Evolutionary conservation across 2,888 invertebrate genomes (phyloP).

Genomic region (Spodoptera exigua): DNA sequence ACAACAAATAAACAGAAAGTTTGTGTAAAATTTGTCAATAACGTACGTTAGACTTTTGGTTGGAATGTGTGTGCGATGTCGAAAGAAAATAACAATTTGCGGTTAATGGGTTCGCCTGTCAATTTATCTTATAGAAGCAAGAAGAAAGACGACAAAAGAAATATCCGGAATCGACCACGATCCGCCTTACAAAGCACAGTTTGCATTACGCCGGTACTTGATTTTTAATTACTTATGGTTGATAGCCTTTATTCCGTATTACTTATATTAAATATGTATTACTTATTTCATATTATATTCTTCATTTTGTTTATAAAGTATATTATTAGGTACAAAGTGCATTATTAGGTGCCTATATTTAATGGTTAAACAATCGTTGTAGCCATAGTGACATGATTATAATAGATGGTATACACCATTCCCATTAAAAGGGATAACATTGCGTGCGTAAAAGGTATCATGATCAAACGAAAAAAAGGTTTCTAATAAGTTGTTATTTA

Average conservation of each 20-base stretch:
- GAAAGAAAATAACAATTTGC: conserved; percentile 82
- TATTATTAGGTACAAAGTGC: not conserved
- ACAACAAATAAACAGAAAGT: conserved; percentile 64
- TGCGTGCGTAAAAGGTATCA: too few relatives aligned
- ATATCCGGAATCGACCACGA: conserved; percentile 78
- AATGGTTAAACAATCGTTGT: conserved; percentile 25
- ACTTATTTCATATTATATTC: too few relatives aligned
- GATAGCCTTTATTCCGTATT: too few relatives aligned
- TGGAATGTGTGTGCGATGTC: conserved; percentile 81
- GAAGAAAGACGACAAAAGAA: conserved; percentile 82
- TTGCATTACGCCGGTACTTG: conserved; percentile 76
- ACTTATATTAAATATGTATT: too few relatives aligned
- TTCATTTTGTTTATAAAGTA: not conserved
- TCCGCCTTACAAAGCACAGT: conserved; percentile 81
- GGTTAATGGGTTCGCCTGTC: conserved; percentile 84
- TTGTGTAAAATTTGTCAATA: not conserved
- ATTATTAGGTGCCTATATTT: conserved; percentile 7
- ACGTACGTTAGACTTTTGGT: conserved; percentile 28
- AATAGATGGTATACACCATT: too few relatives aligned
- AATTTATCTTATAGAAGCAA: conserved; percentile 82
- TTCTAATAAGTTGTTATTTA: too few relatives aligned
- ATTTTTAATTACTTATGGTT: not conserved
- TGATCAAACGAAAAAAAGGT: too few relatives aligned
- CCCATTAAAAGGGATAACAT: too few relatives aligned
- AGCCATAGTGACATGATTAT: conserved; percentile 38